Evolutionary conservation across 2,888 invertebrate species (phyloP).

Genomic region (Drosophila fulvimacula): DNA sequence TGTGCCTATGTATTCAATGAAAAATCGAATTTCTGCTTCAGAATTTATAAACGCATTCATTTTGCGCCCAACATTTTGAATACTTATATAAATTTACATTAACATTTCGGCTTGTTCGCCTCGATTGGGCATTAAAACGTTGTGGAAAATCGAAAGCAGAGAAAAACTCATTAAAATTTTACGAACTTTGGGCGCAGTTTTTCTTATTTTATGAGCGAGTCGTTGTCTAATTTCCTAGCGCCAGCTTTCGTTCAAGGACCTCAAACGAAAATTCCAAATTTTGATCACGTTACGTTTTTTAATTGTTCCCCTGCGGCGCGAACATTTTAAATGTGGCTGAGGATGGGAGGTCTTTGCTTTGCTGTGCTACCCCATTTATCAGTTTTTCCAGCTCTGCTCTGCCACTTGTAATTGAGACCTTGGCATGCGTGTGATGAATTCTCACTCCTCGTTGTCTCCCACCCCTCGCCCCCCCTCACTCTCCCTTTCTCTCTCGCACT

Average conservation of each 20-base stretch:
- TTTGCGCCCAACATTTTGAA: slow-evolving; percentile 63
- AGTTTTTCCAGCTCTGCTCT: slow-evolving; percentile 8
- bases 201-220: slow-evolving; percentile 73
- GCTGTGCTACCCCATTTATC: slow-evolving; percentile 7
- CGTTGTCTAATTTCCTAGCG: slow-evolving; percentile 75
- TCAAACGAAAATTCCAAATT: slow-evolving; percentile 73
- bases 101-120: slow-evolving; percentile 63
- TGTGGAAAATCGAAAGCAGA: slow-evolving; percentile 46
- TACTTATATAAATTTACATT: slow-evolving; percentile 77
- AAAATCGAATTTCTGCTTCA: slow-evolving; percentile 42
- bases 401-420: slow-evolving; percentile 67
- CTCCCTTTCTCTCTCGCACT: not conserved
- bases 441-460: not conserved
- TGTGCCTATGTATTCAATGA: slow-evolving; percentile 16
- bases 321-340: slow-evolving; percentile 59
- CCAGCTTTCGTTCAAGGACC: slow-evolving; percentile 65
- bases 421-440: slow-evolving; percentile 49
- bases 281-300: slow-evolving; percentile 81
- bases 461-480: not conserved
- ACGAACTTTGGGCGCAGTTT: slow-evolving; percentile 78
- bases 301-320: slow-evolving; percentile 79
- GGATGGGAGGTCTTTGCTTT: not conserved
- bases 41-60: slow-evolving; percentile 63
- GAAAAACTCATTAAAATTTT: slow-evolving; percentile 79
- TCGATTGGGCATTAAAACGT: slow-evolving; percentile 67